Evolutionary conservation across 2,888 invertebrate genomes (phyloP).

Genomic region (Lochmaea crataegi): DNA sequence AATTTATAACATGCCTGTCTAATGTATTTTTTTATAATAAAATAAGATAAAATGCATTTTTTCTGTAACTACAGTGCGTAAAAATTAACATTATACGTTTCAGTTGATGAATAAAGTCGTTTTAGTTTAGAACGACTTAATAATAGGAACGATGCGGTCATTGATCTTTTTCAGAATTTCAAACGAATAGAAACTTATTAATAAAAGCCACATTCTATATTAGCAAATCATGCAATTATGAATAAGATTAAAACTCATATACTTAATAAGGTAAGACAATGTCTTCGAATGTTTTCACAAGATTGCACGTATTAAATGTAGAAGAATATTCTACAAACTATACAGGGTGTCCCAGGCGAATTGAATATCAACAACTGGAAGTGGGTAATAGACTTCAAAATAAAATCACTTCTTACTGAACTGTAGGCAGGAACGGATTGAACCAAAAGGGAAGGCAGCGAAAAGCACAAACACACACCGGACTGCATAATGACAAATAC

Average conservation of each 20-base stretch:
- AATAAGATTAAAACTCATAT: background rate
- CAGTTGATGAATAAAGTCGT: conserved; percentile 13
- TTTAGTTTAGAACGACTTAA: conserved; percentile 4
- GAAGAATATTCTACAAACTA: background rate
- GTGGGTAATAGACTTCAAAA: too few species aligned
- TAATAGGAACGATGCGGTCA: conserved; percentile 10
- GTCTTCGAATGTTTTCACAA: background rate
- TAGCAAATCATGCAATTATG: conserved; percentile 6
- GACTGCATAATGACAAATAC: too few species aligned
- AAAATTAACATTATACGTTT: conserved; percentile 3
- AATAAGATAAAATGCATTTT: background rate
- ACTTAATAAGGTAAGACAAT: background rate
- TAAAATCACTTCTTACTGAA: too few species aligned
- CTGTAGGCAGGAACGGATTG: too few species aligned
- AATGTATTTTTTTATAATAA: background rate
- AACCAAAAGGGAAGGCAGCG: too few species aligned
- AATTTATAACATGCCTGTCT: background rate
- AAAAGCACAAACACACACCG: too few species aligned
- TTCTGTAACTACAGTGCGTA: background rate
- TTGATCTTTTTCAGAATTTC: conserved; percentile 10
- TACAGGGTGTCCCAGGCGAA: background rate
- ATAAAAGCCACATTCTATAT: background rate
- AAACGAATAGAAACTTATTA: background rate
- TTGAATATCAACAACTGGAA: too few species aligned
- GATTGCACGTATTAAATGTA: background rate